A percentile compares a stretch with the other conserved stretches of the same genome.
phyloP scores from a whole-genome alignment of 2,113 vertebrate genomes.

The Vulpes ferrilata region DNA sequence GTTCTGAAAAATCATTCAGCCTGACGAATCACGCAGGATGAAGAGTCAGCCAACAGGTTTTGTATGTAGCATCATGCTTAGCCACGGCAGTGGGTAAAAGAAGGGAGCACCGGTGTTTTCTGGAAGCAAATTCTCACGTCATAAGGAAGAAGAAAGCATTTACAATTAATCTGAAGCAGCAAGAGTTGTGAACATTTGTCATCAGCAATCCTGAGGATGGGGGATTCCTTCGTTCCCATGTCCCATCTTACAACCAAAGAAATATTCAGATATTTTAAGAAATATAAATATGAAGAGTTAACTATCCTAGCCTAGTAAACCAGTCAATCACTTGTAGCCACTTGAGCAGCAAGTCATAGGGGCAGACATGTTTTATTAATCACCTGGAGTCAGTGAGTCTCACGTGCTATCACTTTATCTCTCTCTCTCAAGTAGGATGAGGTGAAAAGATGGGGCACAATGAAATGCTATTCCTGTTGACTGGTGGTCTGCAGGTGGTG shows the following conservation, averaged over 20 bases:
- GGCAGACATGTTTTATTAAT: background rate
- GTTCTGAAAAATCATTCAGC: background rate
- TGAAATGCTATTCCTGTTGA: background rate
- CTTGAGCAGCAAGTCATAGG: background rate
- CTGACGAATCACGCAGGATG: background rate
- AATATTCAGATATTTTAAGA: background rate
- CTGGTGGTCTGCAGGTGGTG: fast-evolving
- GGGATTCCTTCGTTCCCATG: background rate
- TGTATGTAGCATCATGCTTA: fast-evolving
- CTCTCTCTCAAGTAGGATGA: background rate
- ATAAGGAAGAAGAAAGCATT: background rate
- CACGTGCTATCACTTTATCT: background rate
- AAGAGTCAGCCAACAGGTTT: background rate
- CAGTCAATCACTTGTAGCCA: background rate
- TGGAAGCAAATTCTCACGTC: background rate
- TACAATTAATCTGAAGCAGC: background rate
- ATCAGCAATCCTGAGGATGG: background rate
- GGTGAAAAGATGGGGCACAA: background rate
- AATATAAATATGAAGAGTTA: background rate
- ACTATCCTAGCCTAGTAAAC: background rate
- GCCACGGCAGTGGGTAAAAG: background rate
- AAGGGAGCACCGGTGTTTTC: background rate
- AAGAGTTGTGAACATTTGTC: background rate
- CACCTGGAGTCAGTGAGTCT: background rate
- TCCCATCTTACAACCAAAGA: background rate